Evolutionary conservation across 1,140 invertebrate species (phyloP).

Genomic region (Pseudomyrmex dendroicus): DNA sequence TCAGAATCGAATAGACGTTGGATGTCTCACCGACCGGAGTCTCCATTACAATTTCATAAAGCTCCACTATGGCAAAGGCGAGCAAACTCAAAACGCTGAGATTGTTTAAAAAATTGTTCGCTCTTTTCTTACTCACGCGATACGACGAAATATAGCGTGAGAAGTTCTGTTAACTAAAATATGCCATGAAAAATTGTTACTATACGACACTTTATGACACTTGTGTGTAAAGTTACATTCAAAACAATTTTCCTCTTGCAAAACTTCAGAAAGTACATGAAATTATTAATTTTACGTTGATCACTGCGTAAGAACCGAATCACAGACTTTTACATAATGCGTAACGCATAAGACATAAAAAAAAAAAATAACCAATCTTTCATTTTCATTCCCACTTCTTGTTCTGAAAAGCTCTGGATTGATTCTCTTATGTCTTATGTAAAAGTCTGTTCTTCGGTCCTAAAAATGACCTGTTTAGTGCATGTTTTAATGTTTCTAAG

Average conservation of each 20-base stretch:
- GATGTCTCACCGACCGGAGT: constrained; percentile 8
- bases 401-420: too few species aligned
- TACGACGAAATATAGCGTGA: neutral
- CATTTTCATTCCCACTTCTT: too few species aligned
- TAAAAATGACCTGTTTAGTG: too few species aligned
- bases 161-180: neutral
- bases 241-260: constrained; percentile 25
- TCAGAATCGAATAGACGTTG: constrained; percentile 48
- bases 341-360: too few species aligned
- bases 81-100: neutral
- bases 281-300: constrained; percentile 11
- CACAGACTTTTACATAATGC: too few species aligned
- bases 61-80: neutral
- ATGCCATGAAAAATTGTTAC: neutral
- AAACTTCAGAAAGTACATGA: constrained; percentile 2
- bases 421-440: too few species aligned
- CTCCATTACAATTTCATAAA: constrained; percentile 69
- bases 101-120: constrained; percentile 17
- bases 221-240: constrained; percentile 7
- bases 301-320: neutral
- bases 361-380: too few species aligned
- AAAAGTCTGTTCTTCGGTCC: too few species aligned
- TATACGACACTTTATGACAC: neutral
- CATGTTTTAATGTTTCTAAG: constrained; percentile 3
- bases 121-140: neutral